These are phyloP conservation scores for Riparia riparia DNA, from an alignment of 2,113 vertebrate genomes.

Conservation along the genomic window DNA sequence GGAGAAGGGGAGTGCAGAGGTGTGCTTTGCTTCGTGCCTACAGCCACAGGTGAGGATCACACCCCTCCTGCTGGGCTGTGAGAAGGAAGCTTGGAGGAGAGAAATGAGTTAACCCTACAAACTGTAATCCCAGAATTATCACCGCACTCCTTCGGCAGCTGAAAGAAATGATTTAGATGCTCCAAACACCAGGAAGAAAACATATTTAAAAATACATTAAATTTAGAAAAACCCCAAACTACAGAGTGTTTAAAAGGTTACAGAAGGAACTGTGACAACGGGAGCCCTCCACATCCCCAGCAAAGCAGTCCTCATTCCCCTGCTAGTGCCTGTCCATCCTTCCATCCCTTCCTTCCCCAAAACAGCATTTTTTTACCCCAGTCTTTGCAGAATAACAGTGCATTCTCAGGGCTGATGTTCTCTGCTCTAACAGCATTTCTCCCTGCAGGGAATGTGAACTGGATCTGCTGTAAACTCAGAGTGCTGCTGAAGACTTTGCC, in stretches of 20 bases:
- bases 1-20: neutral
- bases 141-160: neutral
- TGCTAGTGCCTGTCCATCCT: neutral
- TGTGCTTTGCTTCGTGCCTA: neutral
- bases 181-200: neutral
- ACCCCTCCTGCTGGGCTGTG: neutral
- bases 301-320: neutral
- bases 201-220: neutral
- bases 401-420: neutral
- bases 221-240: neutral
- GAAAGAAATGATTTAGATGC: neutral
- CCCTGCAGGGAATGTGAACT: conserved; percentile 80
- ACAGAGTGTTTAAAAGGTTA: neutral
- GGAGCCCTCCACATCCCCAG: neutral
- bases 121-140: neutral
- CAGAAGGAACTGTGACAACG: neutral
- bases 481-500: conserved; percentile 80
- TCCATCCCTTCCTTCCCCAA: neutral
- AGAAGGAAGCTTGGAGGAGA: neutral
- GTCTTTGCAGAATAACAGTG: neutral
- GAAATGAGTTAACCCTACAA: neutral
- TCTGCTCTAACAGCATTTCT: neutral
- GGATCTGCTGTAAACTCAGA: conserved; percentile 80
- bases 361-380: neutral
- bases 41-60: neutral